Evolutionary conservation across 2,113 vertebrate species (phyloP).

Genomic region (Pantherophis guttatus): DNA sequence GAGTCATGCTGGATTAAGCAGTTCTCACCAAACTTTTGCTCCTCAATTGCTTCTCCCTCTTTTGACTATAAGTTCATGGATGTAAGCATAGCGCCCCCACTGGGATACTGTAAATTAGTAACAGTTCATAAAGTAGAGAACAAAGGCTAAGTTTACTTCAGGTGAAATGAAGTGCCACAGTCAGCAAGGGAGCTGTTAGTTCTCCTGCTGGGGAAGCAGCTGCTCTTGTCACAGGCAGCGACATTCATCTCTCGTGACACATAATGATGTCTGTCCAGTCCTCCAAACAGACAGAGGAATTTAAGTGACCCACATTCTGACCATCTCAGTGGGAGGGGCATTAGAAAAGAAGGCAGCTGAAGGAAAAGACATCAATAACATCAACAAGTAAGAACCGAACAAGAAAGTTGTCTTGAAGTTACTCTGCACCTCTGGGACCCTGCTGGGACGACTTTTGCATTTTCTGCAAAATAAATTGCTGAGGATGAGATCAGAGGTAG

Average conservation of each 20-base stretch:
- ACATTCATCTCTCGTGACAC: conserved; percentile 39
- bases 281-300: conserved; percentile 11
- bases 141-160: conserved; percentile 40
- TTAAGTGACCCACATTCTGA: conserved; percentile 33
- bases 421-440: background rate
- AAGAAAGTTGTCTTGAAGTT: background rate
- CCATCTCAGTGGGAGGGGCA: conserved; percentile 20
- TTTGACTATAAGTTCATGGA: background rate
- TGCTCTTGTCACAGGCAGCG: conserved; percentile 23
- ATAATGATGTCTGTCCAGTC: conserved; percentile 15
- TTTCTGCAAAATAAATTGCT: conserved; percentile 27
- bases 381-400: background rate
- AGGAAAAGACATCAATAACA: background rate
- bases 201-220: conserved; percentile 10
- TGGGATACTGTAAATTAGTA: conserved; percentile 40
- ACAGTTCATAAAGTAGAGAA: conserved; percentile 36
- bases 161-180: conserved; percentile 33
- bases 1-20: background rate
- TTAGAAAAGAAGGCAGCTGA: background rate
- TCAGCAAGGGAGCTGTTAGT: background rate
- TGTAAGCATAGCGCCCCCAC: conserved; percentile 24
- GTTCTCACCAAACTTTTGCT: background rate
- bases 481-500: conserved; percentile 7
- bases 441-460: background rate
- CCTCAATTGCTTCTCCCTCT: rapidly evolving